These are phyloP conservation scores for Caligus rogercresseyi DNA, from an alignment of 1,140 invertebrate genomes.

Conservation along the genomic window DNA sequence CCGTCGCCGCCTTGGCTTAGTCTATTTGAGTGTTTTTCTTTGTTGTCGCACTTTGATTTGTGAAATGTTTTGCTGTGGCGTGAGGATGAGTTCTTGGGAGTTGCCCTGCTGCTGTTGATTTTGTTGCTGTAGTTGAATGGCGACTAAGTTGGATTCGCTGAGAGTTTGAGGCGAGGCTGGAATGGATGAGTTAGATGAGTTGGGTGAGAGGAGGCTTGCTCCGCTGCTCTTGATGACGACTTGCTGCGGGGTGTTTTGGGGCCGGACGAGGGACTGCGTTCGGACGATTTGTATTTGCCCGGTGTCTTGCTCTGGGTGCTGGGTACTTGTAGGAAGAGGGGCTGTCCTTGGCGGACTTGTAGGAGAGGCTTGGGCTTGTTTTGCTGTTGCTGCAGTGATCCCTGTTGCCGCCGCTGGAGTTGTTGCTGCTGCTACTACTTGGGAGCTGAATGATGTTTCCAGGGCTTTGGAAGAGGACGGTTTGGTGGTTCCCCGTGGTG, in stretches of 20 bases:
- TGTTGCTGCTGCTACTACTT: too few relatives aligned
- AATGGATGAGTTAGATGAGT: neutral
- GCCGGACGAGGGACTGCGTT: neutral
- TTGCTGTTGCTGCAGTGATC: neutral
- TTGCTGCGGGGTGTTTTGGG: neutral
- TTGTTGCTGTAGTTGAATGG: neutral
- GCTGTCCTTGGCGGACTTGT: neutral
- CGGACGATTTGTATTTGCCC: neutral
- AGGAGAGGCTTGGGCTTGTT: neutral
- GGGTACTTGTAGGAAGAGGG: neutral
- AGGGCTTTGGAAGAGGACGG: neutral
- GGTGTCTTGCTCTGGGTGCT: neutral
- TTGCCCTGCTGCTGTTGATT: neutral
- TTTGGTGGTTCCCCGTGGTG: neutral
- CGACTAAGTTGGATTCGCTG: neutral
- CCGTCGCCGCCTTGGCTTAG: too few relatives aligned
- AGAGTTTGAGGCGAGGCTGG: neutral
- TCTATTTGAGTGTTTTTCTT: neutral
- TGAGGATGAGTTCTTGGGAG: neutral
- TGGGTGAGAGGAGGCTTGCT: neutral
- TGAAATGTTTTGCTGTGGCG: neutral
- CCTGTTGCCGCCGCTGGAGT: neutral
- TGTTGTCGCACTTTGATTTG: neutral
- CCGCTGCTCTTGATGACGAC: neutral
- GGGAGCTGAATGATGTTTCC: constrained; percentile 10